Base-by-base conservation (phyloP, 2,888 invertebrate species). In the Pollenia griseotomentosa region DNA sequence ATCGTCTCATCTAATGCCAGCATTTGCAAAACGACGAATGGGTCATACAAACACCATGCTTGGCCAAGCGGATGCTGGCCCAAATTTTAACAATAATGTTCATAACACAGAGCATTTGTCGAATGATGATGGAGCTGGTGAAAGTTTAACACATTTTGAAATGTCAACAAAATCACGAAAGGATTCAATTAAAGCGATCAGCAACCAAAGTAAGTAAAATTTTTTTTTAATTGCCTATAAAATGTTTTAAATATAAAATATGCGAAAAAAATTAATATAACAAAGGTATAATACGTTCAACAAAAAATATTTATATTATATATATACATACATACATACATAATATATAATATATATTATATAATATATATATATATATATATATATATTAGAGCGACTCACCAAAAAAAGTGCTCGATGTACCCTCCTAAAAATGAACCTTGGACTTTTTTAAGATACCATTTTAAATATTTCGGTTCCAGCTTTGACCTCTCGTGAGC, bases 1-100 rank as follows among this genome's bases (percentile, higher is more conserved):
- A 5, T 93, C 93, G 11, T 87, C 93, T 7, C 93, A 93, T 90
- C 90, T 93, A 70, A 93, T 93, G 93, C 93, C 93, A 19, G 92
- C 93, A 23, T 93, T 93, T 90, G 93, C 91, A 1, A 93, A 93
- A 87, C 91, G 92, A 5, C 91, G 92, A 7, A 90, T 92, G 71
- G 53, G 81, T 14, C 70, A 63, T 61, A 8, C 80, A 46, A 77
- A 75, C 70, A 9, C 57, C 63, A 33, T 48, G 10, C 83, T 42
- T 42, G 63, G 23, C 33, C 55, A 73, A 46, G 16, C 46, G 9
- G 86, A 82, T 10, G 16, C 66, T 33, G 53, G 59, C n/a, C 61
- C 78, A n/a, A 23, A 59, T 46, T 33, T 55, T 51, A 66, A 42
- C 11, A 74, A 66, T 44, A 88, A 73, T 92, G 94, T 93, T 93